phyloP scores from a whole-genome alignment of 2,113 vertebrate species.

The Cyrtonyx montezumae region DNA sequence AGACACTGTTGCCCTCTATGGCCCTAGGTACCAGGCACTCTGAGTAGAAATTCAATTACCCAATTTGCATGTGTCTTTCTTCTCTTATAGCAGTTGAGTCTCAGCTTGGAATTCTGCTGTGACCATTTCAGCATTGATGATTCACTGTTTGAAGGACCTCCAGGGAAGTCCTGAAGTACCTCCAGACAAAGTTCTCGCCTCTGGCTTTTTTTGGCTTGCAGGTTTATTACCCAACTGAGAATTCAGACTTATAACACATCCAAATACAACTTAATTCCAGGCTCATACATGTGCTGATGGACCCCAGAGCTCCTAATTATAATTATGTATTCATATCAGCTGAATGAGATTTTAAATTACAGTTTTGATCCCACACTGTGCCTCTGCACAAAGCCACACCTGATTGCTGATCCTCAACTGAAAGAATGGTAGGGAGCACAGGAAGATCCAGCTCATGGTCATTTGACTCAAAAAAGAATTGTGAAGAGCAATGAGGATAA shows the following conservation, averaged over 20 bases:
- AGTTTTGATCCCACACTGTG: background rate
- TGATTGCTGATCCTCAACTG: constrained; percentile 35
- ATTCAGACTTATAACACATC: constrained; percentile 18
- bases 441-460: constrained; percentile 46
- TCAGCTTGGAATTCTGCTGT: constrained; percentile 42
- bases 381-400: constrained; percentile 42
- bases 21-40: background rate
- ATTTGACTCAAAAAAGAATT: constrained; percentile 32
- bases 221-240: constrained; percentile 44
- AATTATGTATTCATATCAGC: constrained; percentile 50
- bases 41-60: background rate
- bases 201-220: constrained; percentile 65
- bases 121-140: constrained; percentile 56
- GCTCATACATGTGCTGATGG: constrained; percentile 22
- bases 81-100: background rate
- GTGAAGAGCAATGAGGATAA: constrained; percentile 14
- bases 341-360: constrained; percentile 33
- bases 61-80: background rate
- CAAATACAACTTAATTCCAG: constrained; percentile 31
- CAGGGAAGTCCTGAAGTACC: constrained; percentile 61
- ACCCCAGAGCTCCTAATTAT: constrained; percentile 44
- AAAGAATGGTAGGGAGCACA: constrained; percentile 26
- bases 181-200: constrained; percentile 66
- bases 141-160: constrained; percentile 65
- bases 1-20: background rate